Evolutionary conservation across 2,888 invertebrate species (phyloP).

Genomic region (Ophonus ardosiacus): DNA sequence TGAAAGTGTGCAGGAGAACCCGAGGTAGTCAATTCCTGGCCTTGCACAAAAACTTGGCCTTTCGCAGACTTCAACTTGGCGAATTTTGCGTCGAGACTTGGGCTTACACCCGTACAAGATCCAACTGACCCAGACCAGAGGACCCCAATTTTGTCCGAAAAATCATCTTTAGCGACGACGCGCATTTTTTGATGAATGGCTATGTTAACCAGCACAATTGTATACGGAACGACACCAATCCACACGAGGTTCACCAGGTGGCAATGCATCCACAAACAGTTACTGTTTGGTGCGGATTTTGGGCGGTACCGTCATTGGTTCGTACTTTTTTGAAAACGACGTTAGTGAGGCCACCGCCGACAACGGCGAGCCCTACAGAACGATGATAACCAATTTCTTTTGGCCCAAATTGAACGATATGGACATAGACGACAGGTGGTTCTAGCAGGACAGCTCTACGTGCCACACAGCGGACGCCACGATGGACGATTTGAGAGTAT

Average conservation of each 20-base stretch:
- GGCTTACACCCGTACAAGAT: no score
- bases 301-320: neutral
- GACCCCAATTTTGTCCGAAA: neutral
- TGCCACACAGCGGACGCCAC: constrained; percentile 53
- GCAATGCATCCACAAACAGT: constrained; percentile 1
- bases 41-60: neutral
- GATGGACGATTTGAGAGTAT: neutral
- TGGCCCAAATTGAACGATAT: no score
- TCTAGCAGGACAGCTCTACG: neutral
- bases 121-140: neutral
- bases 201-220: no score
- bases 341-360: constrained; percentile 59
- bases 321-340: constrained; percentile 56
- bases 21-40: neutral
- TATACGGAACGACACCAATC: no score
- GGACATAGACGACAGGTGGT: no score
- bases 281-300: constrained; percentile 31
- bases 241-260: no score
- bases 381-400: constrained; percentile 65
- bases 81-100: no score
- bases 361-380: constrained; percentile 64
- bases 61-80: no score
- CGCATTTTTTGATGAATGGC: no score
- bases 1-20: no score
- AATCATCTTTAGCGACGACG: no score